Evolutionary conservation across 2,797 vertebrate genomes (phyloP), one percentile per base, ranked within the genome.

Genomic region (Lagocephalus sceleratus): DNA sequence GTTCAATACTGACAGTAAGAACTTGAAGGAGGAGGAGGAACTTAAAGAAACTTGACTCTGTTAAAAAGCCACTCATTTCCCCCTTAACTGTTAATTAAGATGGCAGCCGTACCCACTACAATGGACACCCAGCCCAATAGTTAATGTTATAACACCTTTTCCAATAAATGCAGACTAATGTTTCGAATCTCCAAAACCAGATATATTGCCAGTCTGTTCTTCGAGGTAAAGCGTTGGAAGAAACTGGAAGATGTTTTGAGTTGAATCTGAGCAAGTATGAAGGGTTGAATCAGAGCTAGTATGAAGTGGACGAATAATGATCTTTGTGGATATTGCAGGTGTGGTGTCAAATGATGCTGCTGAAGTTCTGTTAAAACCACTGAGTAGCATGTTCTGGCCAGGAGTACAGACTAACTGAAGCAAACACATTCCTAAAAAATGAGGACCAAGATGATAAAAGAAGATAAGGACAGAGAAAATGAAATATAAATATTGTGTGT

Each of bases 1-100:
- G 75, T 82, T 82, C 68, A 82, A 81, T 68, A 81, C 60, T 47
- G 41, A 71, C 35, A 71, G 41, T 43, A 38, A 1, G 44, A 79
- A 72, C 71, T 72, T 71, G 61, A 79, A 35, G 26, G 32, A 35
- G 32, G 32, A 35, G 32, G 32, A 35, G 32, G 32, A 35, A 3
- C 32, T 35, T 81, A 62, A 82, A 77, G 71, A 62, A 60, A 76
- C 43, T 52, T 17, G 10, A 78, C 73, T 85, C 58, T 54, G 74
- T 85, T 77, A 84, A 74, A 72, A 39, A 70, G 22, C 41, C 50
- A 70, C 80, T 68, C 63, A 38, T 48, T 1, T 52, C 42, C 52
- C 69, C 45, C 40, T 73, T 39, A 61, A 63, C 53, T 71, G 68
- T 42, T 65, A 72, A 76, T 29, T 59, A 45, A 68, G 54, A 57